Conservation (phyloP, 2,113 vertebrate species). For the Asarcornis scutulata region DNA sequence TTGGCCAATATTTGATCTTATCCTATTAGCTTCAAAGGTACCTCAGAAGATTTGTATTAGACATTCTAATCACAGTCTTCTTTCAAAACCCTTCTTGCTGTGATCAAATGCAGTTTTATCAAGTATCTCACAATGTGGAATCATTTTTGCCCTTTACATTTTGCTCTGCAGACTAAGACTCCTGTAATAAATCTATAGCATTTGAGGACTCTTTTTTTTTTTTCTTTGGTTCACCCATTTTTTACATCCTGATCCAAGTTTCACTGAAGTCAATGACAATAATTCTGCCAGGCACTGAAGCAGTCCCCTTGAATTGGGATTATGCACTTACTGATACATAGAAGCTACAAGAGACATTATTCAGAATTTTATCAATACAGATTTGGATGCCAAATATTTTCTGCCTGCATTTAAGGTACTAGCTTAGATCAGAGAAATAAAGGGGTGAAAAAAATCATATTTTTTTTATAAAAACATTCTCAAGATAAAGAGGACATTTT, state of each 20-base stretch:
- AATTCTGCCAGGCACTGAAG: background rate
- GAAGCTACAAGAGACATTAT: background rate
- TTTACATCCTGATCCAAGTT: rapidly evolving
- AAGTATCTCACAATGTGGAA: background rate
- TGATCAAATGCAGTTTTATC: background rate
- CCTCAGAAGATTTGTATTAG: background rate
- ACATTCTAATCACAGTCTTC: background rate
- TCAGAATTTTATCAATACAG: background rate
- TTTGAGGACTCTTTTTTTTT: background rate
- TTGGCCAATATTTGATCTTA: background rate
- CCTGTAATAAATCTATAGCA: background rate
- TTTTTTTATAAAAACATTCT: background rate
- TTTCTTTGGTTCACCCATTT: background rate
- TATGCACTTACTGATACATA: background rate
- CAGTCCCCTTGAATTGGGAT: background rate
- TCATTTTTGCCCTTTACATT: background rate
- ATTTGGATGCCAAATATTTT: background rate
- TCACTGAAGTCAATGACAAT: background rate
- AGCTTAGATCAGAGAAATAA: background rate
- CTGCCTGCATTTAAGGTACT: background rate
- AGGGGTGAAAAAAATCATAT: too few relatives aligned
- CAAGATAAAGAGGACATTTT: background rate
- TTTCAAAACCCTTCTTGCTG: background rate
- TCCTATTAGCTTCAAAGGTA: background rate
- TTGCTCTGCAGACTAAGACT: background rate